A percentile compares a stretch with the other conserved stretches of the same genome.
These are phyloP conservation scores for Gadus chalcogrammus DNA, from an alignment of 2,113 vertebrate genomes.

Conservation along the genomic window DNA sequence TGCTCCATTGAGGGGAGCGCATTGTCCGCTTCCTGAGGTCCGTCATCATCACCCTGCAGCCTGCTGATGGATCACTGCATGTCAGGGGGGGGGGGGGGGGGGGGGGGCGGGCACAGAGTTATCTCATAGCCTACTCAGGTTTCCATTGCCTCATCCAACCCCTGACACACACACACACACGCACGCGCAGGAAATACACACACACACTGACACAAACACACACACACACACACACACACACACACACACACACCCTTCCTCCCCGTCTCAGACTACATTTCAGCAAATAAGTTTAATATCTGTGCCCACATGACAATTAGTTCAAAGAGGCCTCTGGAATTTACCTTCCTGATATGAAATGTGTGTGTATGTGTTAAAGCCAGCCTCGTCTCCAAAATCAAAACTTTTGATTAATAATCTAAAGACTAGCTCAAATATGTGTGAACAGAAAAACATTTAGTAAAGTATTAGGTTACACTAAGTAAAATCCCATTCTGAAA, in stretches of 20 bases:
- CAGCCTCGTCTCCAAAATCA: background rate
- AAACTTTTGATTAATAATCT: no score
- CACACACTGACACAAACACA: background rate
- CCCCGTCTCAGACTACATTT: no score
- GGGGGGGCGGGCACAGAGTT: slow-evolving; percentile 11
- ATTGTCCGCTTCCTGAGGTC: slow-evolving; percentile 28
- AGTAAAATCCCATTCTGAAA: no score
- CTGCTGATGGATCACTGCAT: slow-evolving; percentile 23
- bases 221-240: background rate
- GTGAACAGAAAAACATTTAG: no score
- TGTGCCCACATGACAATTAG: slow-evolving; percentile 26
- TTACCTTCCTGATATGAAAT: background rate
- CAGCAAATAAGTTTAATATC: background rate
- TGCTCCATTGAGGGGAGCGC: slow-evolving; percentile 20
- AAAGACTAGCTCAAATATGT: no score
- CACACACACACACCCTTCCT: background rate
- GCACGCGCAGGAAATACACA: background rate
- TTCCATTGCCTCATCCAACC: slow-evolving; percentile 21
- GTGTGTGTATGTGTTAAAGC: background rate
- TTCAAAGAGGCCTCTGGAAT: slow-evolving; percentile 38
- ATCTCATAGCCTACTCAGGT: slow-evolving; percentile 26
- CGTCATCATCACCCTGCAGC: slow-evolving; percentile 24
- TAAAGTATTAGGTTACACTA: no score
- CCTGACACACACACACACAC: background rate
- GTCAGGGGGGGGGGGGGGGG: slow-evolving; percentile 16